Conservation (phyloP, 2,113 vertebrate genomes). For the Grammomys dolichurus region DNA sequence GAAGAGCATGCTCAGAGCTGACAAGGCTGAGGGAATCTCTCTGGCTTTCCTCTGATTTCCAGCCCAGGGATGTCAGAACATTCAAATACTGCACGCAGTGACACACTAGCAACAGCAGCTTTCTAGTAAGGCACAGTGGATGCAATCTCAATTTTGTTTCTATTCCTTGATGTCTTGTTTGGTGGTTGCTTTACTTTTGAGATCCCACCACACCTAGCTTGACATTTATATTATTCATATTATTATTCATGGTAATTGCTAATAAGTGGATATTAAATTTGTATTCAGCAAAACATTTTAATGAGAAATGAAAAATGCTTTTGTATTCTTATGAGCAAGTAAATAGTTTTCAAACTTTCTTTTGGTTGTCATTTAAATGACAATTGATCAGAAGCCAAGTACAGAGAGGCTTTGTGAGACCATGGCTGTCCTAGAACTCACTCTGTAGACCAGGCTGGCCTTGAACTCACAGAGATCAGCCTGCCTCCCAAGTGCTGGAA, state of each 20-base stretch:
- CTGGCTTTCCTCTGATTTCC: not conserved
- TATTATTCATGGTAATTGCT: not conserved
- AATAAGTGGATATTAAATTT: not conserved
- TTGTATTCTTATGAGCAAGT: not conserved
- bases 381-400: not conserved
- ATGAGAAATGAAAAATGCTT: not conserved
- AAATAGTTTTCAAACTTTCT: not conserved
- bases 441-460: not conserved
- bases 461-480: not conserved
- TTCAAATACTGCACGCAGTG: not conserved
- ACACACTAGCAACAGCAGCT: not conserved
- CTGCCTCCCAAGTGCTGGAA: not conserved
- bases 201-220: not conserved
- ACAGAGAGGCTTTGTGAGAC: not conserved
- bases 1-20: not conserved
- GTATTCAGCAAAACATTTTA: not conserved
- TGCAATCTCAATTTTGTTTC: not conserved
- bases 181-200: not conserved
- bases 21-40: not conserved
- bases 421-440: not conserved
- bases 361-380: conserved; percentile 5
- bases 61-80: not conserved
- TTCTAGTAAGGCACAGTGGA: not conserved
- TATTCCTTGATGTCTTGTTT: not conserved
- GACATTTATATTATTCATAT: conserved; percentile 9